phyloP scores from a whole-genome alignment of 1,140 invertebrate genomes.

The Pentalonia nigronervosa region DNA sequence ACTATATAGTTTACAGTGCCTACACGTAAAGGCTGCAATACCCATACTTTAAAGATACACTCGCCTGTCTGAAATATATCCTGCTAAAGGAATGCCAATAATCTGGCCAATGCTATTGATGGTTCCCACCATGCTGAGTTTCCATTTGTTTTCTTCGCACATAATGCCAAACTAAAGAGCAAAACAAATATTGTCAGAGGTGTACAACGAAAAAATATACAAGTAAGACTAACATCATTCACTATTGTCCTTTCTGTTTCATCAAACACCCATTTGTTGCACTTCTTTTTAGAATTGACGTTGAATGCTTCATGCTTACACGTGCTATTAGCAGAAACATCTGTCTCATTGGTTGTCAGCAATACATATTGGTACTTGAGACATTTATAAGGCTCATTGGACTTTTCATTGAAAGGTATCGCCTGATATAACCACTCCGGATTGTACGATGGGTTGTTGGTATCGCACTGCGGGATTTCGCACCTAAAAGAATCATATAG shows the following conservation, averaged over 20 bases:
- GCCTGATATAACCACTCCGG: background rate
- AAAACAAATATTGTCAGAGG: background rate
- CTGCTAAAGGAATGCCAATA: constrained; percentile 68
- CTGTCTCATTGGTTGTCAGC: background rate
- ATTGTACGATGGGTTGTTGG: background rate
- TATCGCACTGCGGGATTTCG: background rate
- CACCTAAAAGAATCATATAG: constrained; percentile 27
- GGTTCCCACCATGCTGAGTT: constrained; percentile 71
- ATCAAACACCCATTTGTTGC: constrained; percentile 67
- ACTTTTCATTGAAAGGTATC: background rate
- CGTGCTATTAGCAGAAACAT: background rate
- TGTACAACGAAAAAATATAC: background rate
- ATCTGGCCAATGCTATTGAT: constrained; percentile 71
- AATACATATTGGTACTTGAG: background rate
- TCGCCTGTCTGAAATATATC: constrained; percentile 70
- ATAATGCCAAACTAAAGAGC: constrained; percentile 67
- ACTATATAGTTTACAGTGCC: too few species aligned
- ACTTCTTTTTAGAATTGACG: constrained; percentile 62
- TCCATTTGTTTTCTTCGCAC: constrained; percentile 71
- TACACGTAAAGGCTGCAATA: background rate
- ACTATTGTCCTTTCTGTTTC: constrained; percentile 68
- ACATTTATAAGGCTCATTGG: background rate
- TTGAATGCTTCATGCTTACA: constrained; percentile 38
- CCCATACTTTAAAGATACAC: background rate
- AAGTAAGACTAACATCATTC: constrained; percentile 66